Conservation (phyloP, 2,113 vertebrate genomes). For the Centropristis striata region DNA sequence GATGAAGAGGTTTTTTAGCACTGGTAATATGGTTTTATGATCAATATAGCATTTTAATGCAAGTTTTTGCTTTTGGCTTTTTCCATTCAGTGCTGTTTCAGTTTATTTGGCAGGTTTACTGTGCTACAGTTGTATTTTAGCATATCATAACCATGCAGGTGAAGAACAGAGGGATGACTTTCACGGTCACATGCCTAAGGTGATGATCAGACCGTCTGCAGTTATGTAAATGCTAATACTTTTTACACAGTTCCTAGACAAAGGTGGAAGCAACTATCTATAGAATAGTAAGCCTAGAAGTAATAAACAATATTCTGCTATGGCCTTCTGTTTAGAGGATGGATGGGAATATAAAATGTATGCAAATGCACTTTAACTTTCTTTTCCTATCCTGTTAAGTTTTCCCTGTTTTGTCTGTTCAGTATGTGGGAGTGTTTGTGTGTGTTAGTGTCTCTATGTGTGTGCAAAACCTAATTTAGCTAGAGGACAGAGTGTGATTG, state of each 20-base stretch:
- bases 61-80: neutral
- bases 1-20: neutral
- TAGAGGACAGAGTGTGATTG: constrained; percentile 66
- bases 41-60: neutral
- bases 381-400: constrained; percentile 49
- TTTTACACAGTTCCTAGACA: constrained; percentile 20
- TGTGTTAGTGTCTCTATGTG: neutral
- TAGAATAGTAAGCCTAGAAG: neutral
- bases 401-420: constrained; percentile 14
- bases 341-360: constrained; percentile 41
- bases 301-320: constrained; percentile 6
- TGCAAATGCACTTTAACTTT: constrained; percentile 62
- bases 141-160: constrained; percentile 8
- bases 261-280: constrained; percentile 2
- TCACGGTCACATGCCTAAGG: neutral
- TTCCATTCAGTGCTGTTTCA: neutral
- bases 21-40: neutral
- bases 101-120: neutral
- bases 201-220: constrained; percentile 10
- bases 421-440: neutral
- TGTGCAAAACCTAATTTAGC: constrained; percentile 56
- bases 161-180: constrained; percentile 5
- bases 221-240: constrained; percentile 18
- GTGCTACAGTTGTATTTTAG: neutral
- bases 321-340: constrained; percentile 1